A percentile compares a stretch with the other conserved stretches of the same genome.
Evolutionary conservation across 2,113 vertebrate species (phyloP).

Genomic region (Pomatostomus ruficeps): DNA sequence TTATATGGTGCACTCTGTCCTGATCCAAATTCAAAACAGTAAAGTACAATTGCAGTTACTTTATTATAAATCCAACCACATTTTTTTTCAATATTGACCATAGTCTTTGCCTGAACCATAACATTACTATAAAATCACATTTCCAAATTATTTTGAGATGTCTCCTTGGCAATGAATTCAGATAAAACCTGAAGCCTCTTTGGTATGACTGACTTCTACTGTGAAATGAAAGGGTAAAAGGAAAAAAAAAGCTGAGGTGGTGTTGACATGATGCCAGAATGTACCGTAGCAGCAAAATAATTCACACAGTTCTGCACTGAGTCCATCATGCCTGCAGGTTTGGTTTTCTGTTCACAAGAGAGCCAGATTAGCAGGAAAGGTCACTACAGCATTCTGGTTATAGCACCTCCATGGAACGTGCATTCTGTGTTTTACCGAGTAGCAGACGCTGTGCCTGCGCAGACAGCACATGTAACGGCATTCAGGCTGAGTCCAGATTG

Average conservation of each 20-base stretch:
- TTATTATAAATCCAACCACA: neutral
- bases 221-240: neutral
- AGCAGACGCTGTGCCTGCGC: neutral
- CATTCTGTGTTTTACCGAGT: rapidly evolving
- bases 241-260: neutral
- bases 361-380: neutral
- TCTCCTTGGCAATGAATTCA: neutral
- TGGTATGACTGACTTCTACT: neutral
- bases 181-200: neutral
- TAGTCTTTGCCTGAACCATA: neutral
- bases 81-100: neutral
- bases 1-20: neutral
- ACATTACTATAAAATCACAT: neutral
- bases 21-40: neutral
- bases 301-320: neutral
- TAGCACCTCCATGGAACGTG: neutral
- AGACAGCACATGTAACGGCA: neutral
- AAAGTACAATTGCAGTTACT: neutral
- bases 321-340: neutral
- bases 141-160: neutral
- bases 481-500: neutral
- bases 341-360: neutral
- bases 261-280: neutral
- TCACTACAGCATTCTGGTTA: neutral
- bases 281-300: rapidly evolving